Evolutionary conservation across 1,140 invertebrate genomes (phyloP).

Genomic region (Drosophila santomea): DNA sequence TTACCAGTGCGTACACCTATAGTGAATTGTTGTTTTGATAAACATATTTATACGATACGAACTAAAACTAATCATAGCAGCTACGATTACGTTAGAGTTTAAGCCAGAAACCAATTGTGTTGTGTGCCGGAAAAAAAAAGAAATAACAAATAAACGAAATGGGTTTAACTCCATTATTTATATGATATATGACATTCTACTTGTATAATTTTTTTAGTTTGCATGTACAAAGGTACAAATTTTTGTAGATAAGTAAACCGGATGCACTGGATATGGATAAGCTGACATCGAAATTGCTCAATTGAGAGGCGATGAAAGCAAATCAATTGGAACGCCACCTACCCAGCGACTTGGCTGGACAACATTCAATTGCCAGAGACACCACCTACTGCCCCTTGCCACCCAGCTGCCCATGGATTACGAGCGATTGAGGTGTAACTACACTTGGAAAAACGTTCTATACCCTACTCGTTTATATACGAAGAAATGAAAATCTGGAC

Average conservation of each 20-base stretch:
- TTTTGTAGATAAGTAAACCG: slow-evolving; percentile 9
- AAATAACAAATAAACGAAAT: slow-evolving; percentile 20
- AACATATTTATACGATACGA: slow-evolving; percentile 62
- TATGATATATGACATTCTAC: no score
- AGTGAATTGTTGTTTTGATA: slow-evolving; percentile 79
- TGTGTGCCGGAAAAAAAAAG: slow-evolving; percentile 5
- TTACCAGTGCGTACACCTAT: slow-evolving; percentile 43
- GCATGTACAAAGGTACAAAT: not conserved
- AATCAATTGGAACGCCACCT: slow-evolving; percentile 70
- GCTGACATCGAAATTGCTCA: slow-evolving; percentile 14
- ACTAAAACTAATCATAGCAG: slow-evolving; percentile 13
- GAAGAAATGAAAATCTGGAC: no score
- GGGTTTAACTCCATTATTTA: slow-evolving; percentile 12
- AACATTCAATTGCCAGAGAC: slow-evolving; percentile 42
- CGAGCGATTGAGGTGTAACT: slow-evolving; percentile 61
- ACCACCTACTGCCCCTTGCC: slow-evolving; percentile 9
- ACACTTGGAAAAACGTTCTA: not conserved
- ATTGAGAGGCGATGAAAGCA: slow-evolving; percentile 48
- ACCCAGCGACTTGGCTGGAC: slow-evolving; percentile 4
- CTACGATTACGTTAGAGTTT: slow-evolving; percentile 35
- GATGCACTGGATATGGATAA: slow-evolving; percentile 19
- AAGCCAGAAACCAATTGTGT: slow-evolving; percentile 42
- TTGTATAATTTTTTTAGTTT: not conserved
- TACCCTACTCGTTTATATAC: no score
- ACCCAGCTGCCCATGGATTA: slow-evolving; percentile 11